A percentile compares a stretch with the other conserved stretches of the same genome.
Conservation (phyloP, 2,797 vertebrate species). For the Alca torda region DNA sequence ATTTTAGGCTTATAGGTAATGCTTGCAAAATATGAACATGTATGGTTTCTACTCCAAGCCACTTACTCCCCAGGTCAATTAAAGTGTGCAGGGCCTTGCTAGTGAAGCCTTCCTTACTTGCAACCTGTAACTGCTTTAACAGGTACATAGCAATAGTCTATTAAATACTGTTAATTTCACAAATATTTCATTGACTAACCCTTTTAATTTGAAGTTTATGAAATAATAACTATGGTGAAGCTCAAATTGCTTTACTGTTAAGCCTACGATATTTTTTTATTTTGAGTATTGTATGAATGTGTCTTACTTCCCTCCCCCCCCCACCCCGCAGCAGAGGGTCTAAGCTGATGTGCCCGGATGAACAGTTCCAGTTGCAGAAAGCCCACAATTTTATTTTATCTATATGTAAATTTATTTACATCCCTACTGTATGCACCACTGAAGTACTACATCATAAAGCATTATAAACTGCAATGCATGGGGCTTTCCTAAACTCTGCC, state of each 20-base stretch:
- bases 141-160: background rate
- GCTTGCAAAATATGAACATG: background rate
- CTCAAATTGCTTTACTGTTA: background rate
- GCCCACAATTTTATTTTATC: background rate
- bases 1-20: background rate
- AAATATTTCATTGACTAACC: background rate
- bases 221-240: background rate
- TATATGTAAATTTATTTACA: background rate
- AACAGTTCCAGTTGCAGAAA: background rate
- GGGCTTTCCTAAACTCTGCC: background rate
- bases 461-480: background rate
- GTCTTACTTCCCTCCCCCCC: background rate
- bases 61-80: background rate
- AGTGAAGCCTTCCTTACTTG: background rate
- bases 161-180: background rate
- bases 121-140: background rate
- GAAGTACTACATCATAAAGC: background rate
- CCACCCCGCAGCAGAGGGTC: background rate
- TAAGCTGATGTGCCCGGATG: background rate
- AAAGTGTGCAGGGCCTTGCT: background rate
- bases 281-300: accelerated
- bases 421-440: background rate
- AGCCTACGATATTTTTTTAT: background rate
- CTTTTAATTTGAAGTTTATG: background rate
- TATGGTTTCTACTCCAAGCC: background rate